Conservation (phyloP, 2,113 vertebrate species). For the Cichladusa arquata region DNA sequence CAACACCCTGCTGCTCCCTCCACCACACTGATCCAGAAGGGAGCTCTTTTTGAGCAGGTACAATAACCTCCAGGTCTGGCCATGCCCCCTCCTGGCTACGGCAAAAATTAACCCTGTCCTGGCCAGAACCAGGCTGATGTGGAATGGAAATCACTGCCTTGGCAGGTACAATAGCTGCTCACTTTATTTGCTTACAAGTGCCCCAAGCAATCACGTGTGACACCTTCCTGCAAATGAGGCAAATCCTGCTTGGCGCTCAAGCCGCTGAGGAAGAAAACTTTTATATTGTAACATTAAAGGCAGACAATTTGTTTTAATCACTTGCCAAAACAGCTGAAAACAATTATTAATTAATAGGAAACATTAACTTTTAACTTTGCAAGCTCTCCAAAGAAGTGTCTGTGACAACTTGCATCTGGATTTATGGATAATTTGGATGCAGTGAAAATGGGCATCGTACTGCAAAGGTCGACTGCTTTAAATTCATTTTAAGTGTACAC, state of each 20-base stretch:
- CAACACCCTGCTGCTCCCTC: not conserved
- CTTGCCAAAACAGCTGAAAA: slow-evolving; percentile 86
- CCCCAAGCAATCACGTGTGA: not conserved
- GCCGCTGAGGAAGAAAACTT: slow-evolving; percentile 58
- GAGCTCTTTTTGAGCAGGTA: not conserved
- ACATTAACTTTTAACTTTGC: slow-evolving; percentile 82
- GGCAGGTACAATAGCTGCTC: not conserved
- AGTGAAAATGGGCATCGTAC: slow-evolving; percentile 47
- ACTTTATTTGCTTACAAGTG: not conserved
- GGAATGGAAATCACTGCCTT: not conserved
- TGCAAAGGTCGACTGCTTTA: slow-evolving; percentile 58
- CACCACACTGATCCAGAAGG: no score
- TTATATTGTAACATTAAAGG: slow-evolving; percentile 75
- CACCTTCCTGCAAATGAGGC: slow-evolving; percentile 50
- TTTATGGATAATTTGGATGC: slow-evolving; percentile 71
- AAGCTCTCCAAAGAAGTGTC: slow-evolving; percentile 71
- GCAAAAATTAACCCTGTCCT: not conserved
- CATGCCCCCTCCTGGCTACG: not conserved
- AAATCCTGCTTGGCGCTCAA: slow-evolving; percentile 20
- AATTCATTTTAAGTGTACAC: slow-evolving; percentile 67
- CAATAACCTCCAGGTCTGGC: not conserved
- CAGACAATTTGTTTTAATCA: slow-evolving; percentile 78
- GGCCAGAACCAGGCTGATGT: not conserved
- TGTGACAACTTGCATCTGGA: slow-evolving; percentile 75
- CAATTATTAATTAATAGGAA: slow-evolving; percentile 95